Evolutionary conservation across 53 echinoderm and acorn worm species (phyloP).

Genomic region (Mesocentrotus franciscanus): DNA sequence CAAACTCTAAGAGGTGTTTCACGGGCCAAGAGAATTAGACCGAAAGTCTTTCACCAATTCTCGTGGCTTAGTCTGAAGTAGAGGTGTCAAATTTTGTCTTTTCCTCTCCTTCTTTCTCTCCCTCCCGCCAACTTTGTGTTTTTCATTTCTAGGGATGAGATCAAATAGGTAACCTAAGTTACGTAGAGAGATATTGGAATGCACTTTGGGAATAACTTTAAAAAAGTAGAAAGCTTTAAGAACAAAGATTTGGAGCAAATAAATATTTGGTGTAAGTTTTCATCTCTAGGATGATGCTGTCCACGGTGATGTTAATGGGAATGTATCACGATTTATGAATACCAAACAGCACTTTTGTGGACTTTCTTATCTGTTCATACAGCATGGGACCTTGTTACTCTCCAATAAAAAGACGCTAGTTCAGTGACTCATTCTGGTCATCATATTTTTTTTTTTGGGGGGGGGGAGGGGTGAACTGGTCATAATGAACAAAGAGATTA

Average conservation of each 20-base stretch:
- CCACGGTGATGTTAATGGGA: background rate
- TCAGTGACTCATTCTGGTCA: too few relatives aligned
- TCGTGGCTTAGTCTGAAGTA: slow-evolving; percentile 17
- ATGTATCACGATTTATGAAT: background rate
- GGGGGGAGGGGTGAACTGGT: too few relatives aligned
- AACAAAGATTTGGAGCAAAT: slow-evolving; percentile 11
- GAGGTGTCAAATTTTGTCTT: slow-evolving; percentile 18
- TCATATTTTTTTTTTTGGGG: too few relatives aligned
- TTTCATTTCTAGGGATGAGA: background rate
- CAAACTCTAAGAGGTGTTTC: background rate
- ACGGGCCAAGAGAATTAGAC: slow-evolving; percentile 42
- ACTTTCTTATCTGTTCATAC: background rate
- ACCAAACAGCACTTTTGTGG: background rate
- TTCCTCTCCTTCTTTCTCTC: background rate
- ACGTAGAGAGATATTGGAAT: slow-evolving; percentile 29
- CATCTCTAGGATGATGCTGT: background rate
- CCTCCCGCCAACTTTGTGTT: background rate
- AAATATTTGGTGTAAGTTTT: slow-evolving; percentile 34
- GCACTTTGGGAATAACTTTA: background rate
- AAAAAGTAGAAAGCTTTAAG: slow-evolving; percentile 27
- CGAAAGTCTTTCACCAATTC: slow-evolving; percentile 55
- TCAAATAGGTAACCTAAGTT: slow-evolving; percentile 5
- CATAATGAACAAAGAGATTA: too few relatives aligned
- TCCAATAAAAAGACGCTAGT: too few relatives aligned
- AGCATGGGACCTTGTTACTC: too few relatives aligned